Evolutionary conservation across 2,888 invertebrate species (phyloP), one percentile per base, ranked within the genome.

Genomic region (Parochlus steinenii): DNA sequence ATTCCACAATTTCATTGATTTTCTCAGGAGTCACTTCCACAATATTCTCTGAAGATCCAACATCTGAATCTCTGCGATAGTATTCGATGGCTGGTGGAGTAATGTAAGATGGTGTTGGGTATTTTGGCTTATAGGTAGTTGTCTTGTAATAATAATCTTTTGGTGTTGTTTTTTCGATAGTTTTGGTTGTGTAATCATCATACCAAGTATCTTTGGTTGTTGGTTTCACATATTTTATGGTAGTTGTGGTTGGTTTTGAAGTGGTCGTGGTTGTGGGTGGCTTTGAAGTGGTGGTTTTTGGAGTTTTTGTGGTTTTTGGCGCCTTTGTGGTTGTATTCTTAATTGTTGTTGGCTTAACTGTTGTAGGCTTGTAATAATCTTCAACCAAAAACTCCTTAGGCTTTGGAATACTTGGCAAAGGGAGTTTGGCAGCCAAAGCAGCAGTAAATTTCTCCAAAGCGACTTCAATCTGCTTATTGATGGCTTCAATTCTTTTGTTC

Each of bases 401-500:
- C 7, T 24, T 4, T 17, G n/a, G 18, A 2, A 25, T 12, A 10
- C 20, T 33, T n/a, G n/a, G n/a, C n/a, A n/a, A n/a, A n/a, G n/a
- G n/a, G n/a, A n/a, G n/a, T n/a, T n/a, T n/a, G n/a, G n/a, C n/a
- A 14, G n/a, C 14, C 12, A 34, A 5, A 5, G 28, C 11, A 2
- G 25, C 34, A 5, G 27, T 10, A 5, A 34, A 20, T 18, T 28
- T 27, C 4, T 28, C 14, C 14, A 28, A 28, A 14, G 26, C 28
- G n/a, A 4, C 14, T n/a, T 28, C 28, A 11, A 31, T 22, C 22
- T 31, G 20, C 5, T 18, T 8, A 6, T 15, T 31, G 6, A 31
- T 31, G 11, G 20, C 31, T 6, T 17, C 8, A 11, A 34, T 20
- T 22, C 16, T 27, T 6, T 28, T 34, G 19, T 34, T 34, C 20